Base-by-base conservation (phyloP, 2,797 vertebrate genomes). In the Champsocephalus gunnari region DNA sequence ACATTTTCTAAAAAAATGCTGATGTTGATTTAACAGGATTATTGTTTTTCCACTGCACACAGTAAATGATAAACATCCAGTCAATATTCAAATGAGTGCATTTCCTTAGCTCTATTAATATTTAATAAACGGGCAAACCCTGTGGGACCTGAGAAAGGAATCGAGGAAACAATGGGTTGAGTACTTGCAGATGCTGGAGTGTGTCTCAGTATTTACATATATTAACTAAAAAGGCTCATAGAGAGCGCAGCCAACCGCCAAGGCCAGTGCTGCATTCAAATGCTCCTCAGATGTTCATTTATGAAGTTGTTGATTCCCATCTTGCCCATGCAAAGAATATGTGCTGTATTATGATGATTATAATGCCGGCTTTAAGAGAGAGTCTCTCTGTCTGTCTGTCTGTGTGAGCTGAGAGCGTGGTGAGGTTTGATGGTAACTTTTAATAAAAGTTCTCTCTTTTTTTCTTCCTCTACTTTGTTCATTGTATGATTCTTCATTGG, bases 31-130 rank as follows among this genome's bases (percentile, higher is more conserved):
- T 75, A 75, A 66, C 60, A 51, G 62, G 48, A 73, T 65, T 50
- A 53, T 76, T 82, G 53, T 68, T 77, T 63, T 71, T 45, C 3
- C 62, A 32, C 13, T 43, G 50, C 66, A 62, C 41, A 62, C n/a
- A 13, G 55, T 55, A 65, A 81, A 81, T 73, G 66, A 79, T 58
- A 77, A 80, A 79, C 64, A 73, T 57, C 44, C 55, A 65, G 66
- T 65, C 62, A 61, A 56, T 80, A 71, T 87, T 87, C 47, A 87
- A 77, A 78, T 82, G 51, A 79, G 57, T 34, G 56, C 21, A 66
- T 76, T 71, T 76, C 9, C 9, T 32, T 12, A 1, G 14, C 56
- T 56, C 9, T 19, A 70, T 87, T 75, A 84, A 88, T 78, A 82
- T 84, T 88, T 79, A 63, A 82, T 74, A 71, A 77, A 55, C 4